Percentiles rank a stretch among this genome's conserved stretches.
These are phyloP conservation scores for Drosophila malerkotliana DNA, from an alignment of 1,140 invertebrate species.

Conservation along the genomic window DNA sequence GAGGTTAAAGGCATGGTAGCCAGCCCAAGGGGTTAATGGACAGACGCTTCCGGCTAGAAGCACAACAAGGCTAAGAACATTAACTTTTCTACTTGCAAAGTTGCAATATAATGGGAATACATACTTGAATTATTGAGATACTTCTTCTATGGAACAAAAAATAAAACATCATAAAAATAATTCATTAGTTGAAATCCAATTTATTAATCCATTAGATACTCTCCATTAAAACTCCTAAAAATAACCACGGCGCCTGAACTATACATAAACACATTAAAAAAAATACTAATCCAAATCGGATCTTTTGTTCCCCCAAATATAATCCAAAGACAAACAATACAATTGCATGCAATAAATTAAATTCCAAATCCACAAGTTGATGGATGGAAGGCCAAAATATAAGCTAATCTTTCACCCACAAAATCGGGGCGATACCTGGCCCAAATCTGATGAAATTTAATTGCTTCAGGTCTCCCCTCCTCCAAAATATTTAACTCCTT, in stretches of 20 bases:
- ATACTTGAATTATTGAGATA: neutral
- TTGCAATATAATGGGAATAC: neutral
- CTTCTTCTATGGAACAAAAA: neutral
- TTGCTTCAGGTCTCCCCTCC: conserved; percentile 41
- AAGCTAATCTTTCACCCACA: neutral
- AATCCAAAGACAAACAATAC: conserved; percentile 20
- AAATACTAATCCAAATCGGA: neutral
- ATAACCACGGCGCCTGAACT: no score
- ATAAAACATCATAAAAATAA: neutral
- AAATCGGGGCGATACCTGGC: conserved; percentile 3
- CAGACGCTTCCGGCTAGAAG: conserved; percentile 17
- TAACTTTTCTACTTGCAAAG: conserved; percentile 4
- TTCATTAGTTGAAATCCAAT: no score
- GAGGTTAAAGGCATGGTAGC: neutral
- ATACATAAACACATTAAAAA: conserved; percentile 3
- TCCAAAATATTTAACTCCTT: conserved; percentile 30
- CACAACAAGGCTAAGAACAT: conserved; percentile 18
- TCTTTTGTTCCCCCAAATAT: conserved; percentile 1
- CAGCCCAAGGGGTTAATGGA: conserved; percentile 24
- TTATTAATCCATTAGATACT: neutral
- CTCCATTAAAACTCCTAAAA: neutral
- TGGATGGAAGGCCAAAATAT: conserved; percentile 4
- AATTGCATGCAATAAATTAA: conserved; percentile 15
- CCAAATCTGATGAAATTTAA: conserved; percentile 64
- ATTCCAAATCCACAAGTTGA: conserved; percentile 12